Evolutionary conservation across 2,113 vertebrate species (phyloP).

Genomic region (Pampusana beccarii): DNA sequence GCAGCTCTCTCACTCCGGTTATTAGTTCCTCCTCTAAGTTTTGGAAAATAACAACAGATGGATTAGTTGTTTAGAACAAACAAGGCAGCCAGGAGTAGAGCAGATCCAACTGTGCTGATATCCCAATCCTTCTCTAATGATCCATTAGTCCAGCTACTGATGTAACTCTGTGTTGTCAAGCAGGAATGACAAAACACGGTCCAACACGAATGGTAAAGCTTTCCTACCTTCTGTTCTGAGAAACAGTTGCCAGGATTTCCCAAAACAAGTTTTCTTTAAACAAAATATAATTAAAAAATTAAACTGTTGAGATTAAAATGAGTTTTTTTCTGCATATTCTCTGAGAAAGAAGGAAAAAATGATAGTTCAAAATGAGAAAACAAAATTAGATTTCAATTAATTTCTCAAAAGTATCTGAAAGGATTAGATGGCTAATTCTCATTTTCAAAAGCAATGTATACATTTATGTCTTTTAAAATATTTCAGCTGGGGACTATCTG

Average conservation of each 20-base stretch:
- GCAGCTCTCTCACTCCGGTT: neutral
- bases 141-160: constrained; percentile 24
- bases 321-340: neutral
- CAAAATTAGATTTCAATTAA: neutral
- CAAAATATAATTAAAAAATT: neutral
- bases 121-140: neutral
- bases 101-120: constrained; percentile 13
- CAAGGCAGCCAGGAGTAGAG: neutral
- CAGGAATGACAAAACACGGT: neutral
- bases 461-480: neutral
- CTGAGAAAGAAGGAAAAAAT: neutral
- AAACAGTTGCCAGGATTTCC: neutral
- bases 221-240: neutral
- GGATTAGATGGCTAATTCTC: neutral
- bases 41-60: constrained; percentile 45
- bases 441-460: neutral
- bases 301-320: neutral
- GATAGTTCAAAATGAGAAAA: neutral
- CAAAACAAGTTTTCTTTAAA: neutral
- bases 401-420: neutral
- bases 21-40: constrained; percentile 18
- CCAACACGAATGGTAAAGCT: neutral
- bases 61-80: constrained; percentile 42
- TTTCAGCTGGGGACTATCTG: neutral
- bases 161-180: neutral